Evolutionary conservation across 2,797 vertebrate genomes (phyloP), one percentile per base, ranked within the genome.

Genomic region (Lophius americanus): DNA sequence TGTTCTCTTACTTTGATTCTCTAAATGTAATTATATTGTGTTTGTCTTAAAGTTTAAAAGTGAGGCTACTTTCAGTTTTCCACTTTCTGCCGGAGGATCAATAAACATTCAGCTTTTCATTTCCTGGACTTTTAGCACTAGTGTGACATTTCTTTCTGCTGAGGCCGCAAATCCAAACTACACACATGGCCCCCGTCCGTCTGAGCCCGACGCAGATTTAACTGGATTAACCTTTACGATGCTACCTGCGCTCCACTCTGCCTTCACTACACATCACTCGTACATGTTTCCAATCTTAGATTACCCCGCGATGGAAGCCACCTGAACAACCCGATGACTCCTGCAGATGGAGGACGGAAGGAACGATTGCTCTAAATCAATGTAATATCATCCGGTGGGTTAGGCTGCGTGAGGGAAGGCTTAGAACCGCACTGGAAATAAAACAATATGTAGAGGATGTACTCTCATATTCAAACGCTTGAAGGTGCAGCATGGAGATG

Each of bases 261-360:
- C 50, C 65, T 38, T 53, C 4, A 39, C 51, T n/a, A 76, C 85
- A 52, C 69, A 85, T 90, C 85, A 82, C 60, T 3, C 36, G 64
- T 78, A 76, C 79, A 64, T 42, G 73, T 78, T 76, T 89, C 69
- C 73, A 66, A 56, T 73, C 82, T 76, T 11, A 64, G 83, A 84
- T 73, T 49, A 66, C 53, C 60, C 39, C 2, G 1, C 72, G 79
- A 87, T 85, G 79, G 84, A 89, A 85, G 71, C 50, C 54, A 63
- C 66, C 61, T 33, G 3, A 67, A 48, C 37, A 65, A 64, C 43
- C 62, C 54, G 67, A 72, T 75, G 78, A 80, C 75, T 70, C 75
- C 73, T 41, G 35, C 55, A n/a, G 60, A 66, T 42, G n/a, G 5
- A 51, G 8, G 44, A 41, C 49, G 9, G 61, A 47, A 60, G 49